A percentile compares a stretch with the other conserved stretches of the same genome.
Conservation (phyloP, 2,113 vertebrate species). For the Recurvirostra avosetta region DNA sequence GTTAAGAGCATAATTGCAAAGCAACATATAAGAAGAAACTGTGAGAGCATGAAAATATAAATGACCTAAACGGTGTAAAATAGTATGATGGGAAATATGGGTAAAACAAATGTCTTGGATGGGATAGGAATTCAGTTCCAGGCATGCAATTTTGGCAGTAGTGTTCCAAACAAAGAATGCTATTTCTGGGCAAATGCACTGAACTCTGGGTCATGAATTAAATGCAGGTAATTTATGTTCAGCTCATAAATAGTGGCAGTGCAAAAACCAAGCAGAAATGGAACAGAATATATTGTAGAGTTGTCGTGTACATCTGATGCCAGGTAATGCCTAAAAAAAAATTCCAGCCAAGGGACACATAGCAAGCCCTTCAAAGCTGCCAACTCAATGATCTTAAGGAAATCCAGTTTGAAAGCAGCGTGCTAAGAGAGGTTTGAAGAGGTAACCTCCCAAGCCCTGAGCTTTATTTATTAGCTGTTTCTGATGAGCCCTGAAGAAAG, state of each 20-base stretch:
- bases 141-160: conserved; percentile 38
- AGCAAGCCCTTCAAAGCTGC: neutral
- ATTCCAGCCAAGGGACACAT: neutral
- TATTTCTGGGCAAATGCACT: conserved; percentile 40
- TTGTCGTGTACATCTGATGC: neutral
- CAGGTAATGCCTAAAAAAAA: neutral
- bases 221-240: conserved; percentile 49
- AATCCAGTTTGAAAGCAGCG: neutral
- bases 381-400: neutral
- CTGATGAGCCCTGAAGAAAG: conserved; percentile 13
- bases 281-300: neutral
- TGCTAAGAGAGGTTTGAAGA: neutral
- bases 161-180: conserved; percentile 12
- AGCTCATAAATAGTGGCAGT: neutral
- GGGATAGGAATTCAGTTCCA: conserved; percentile 6
- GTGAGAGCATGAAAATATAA: neutral
- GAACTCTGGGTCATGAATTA: conserved; percentile 12
- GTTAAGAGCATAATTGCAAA: neutral
- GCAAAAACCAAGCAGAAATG: neutral
- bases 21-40: neutral
- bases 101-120: conserved; percentile 6
- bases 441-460: neutral
- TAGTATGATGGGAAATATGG: conserved; percentile 32
- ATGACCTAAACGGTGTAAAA: conserved; percentile 20
- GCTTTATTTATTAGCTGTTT: conserved; percentile 40